phyloP scores from a whole-genome alignment of 2,888 invertebrate genomes.

The Celastrina argiolus region DNA sequence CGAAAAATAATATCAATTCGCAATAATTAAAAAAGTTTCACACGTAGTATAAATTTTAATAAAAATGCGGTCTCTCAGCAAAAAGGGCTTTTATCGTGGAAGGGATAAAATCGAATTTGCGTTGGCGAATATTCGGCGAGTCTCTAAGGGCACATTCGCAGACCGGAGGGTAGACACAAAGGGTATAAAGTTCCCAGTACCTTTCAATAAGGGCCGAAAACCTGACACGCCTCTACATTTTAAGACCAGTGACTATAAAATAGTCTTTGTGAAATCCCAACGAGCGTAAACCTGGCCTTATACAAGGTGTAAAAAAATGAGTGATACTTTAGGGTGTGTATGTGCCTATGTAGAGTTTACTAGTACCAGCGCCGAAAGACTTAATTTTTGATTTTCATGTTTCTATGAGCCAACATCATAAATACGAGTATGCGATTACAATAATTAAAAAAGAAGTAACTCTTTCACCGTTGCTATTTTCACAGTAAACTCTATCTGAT shows the following conservation, averaged over 20 bases:
- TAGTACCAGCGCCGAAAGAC: too few species aligned
- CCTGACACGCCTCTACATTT: conserved; percentile 17
- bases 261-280: not conserved
- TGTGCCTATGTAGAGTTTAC: too few species aligned
- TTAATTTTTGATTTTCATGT: too few species aligned
- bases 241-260: not conserved
- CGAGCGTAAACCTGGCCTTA: not conserved
- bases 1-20: not conserved
- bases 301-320: too few species aligned
- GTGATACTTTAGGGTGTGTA: too few species aligned
- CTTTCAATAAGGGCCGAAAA: conserved; percentile 37
- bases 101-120: conserved; percentile 26
- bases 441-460: too few species aligned
- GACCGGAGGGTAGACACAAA: conserved; percentile 36
- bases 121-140: conserved; percentile 18
- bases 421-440: too few species aligned
- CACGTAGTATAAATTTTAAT: conserved; percentile 23
- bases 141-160: conserved; percentile 31
- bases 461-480: too few species aligned
- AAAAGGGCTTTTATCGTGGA: conserved; percentile 17
- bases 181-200: conserved; percentile 34
- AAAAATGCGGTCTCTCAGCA: not conserved
- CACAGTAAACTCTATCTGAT: too few species aligned
- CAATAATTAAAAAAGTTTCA: conserved; percentile 23
- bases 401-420: too few species aligned